A percentile compares a stretch with the other conserved stretches of the same genome.
Conservation (phyloP, 2,113 vertebrate species). For the Neotoma lepida region DNA sequence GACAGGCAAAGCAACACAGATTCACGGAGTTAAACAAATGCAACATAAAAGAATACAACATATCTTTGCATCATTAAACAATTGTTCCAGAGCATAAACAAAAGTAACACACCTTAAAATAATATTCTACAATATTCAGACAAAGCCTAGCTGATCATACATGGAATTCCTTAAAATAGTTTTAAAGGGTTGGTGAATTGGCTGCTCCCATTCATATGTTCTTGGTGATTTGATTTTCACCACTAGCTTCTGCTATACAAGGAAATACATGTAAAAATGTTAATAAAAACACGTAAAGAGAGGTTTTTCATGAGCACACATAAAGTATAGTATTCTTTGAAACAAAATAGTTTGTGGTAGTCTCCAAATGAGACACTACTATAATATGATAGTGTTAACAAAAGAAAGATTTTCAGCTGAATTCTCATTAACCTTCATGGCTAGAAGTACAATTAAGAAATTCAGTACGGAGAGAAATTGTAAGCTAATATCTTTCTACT, state of each 20-base stretch:
- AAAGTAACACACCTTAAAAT: no score
- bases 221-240: neutral
- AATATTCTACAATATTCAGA: no score
- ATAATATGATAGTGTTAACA: neutral
- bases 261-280: neutral
- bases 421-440: neutral
- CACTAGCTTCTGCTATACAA: neutral
- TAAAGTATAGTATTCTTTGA: neutral
- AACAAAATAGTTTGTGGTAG: neutral
- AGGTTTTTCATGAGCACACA: neutral
- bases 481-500: neutral
- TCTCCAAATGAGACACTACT: neutral
- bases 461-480: neutral
- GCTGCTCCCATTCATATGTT: neutral
- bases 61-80: no score
- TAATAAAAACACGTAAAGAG: neutral
- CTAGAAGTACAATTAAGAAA: neutral
- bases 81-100: no score
- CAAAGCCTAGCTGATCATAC: no score
- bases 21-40: no score
- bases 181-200: neutral
- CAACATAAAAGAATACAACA: no score
- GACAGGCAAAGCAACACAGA: no score
- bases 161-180: no score
- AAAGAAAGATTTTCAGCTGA: neutral